Evolutionary conservation across 1,140 invertebrate species (phyloP), one percentile per base, ranked within the genome.

Genomic region (Drosophila oshimai): DNA sequence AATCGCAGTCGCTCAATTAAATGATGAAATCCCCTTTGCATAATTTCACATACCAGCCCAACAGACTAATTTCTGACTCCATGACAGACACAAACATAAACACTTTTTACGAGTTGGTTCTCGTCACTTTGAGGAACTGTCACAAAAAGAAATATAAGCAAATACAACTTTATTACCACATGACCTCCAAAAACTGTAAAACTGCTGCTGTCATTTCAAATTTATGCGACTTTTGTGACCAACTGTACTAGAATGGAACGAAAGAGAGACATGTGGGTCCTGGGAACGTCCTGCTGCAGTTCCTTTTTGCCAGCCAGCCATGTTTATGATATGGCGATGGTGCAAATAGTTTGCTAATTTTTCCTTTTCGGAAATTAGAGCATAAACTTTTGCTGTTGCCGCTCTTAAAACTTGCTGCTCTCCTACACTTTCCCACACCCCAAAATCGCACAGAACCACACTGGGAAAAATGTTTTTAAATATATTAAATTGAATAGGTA

Each of bases 351-450:
- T 86, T 81, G 72, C 81, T 86, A 87, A 87, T 87, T 86, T 87
- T 87, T 86, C 83, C 76, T 87, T 87, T 87, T 77, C 81, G 80
- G 80, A 86, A 86, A 84, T 84, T 84, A 84, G 80, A 84, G 80
- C 80, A 84, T 84, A 84, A 84, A 84, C 65, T 84, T 86, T 74
- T 55, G 49, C 49, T 49, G 41, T 41, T 42, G 65, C 34, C 39
- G 55, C 75, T 87, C 75, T 75, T 79, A 84, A 84, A 87, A 87
- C 60, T 80, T 72, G 51, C 39, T 15, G 18, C 28, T 12, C 44
- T 39, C 53, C 20, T 12, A 34, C 36, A 28, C 24, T 46, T 9
- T n/a, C 17, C 46, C 26, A 45, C 28, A 54, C 13, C 13, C 12
- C 31, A 36, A 44, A 65, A 18, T 36, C 51, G 29, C 37, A 55